Base-by-base conservation (phyloP, 2,113 vertebrate species). In the Chionis minor region DNA sequence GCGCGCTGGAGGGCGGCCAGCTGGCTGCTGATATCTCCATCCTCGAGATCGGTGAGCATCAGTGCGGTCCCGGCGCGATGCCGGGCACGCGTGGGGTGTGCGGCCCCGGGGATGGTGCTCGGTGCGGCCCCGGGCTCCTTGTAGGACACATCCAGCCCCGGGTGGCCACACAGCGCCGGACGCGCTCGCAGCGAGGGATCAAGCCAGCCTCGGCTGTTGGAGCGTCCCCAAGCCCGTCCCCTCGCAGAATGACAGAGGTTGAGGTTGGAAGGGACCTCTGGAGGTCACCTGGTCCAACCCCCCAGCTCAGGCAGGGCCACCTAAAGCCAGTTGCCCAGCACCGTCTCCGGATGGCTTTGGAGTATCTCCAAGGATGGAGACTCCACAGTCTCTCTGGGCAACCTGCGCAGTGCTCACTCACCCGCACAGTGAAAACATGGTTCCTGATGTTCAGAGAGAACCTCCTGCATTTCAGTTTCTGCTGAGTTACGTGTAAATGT, bases 1-100 rank as follows among this genome's bases (percentile, higher is more conserved):
- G 85, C 32, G 97, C 83, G 0, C 93, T 97, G 59, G 97, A 97
- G 72, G 83, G 90, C 0, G 38, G 81, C 10, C 97, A 98, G 59
- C 85, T 98, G 69, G 71, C 98, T 94, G 32, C 90, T n/a, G 97
- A 98, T 32, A 98, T 98, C 96, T 98, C 98, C 8, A 75, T 98
- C 70, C 97, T 98, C 1, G 99, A 99, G 54, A 98, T 99, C 1
- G 99, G 99, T 99, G 56, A 97, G 98, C 86, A 1, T 3, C 5
- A 47, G 23, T 0, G 1, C 0, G 2, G 69, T 21, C 26, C 45
- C 0, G 0, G 8, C 0, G 1, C 0, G 0, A 15, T 3, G 42
- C 63, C 0, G 0, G 74, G 92, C 45, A 22, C 0, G 0, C 5
- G 3, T 1, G 12, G 32, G 54, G 45, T 1, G 5, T 10, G 54